Base-by-base conservation (phyloP, 2,113 vertebrate species). In the Oreochromis niloticus region DNA sequence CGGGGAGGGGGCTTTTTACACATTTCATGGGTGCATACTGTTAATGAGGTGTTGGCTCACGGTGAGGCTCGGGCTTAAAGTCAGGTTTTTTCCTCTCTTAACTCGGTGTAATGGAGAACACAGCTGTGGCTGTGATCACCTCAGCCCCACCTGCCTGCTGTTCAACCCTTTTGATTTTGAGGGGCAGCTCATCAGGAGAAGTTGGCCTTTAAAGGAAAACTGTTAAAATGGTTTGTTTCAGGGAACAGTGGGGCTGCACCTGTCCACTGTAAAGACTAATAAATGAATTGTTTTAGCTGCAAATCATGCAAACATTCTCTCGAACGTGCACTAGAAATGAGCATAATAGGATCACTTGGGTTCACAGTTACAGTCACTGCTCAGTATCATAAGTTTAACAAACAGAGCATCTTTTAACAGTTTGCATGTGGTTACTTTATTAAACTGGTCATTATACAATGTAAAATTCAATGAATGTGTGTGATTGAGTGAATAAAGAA, bases 101-200 rank as follows among this genome's bases (percentile, higher is more conserved):
- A 0, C 0, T 68, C 2, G 6, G 48, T 63, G 59, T 63, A 36
- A 63, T 0, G 16, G 11, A 71, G 59, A 0, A 63, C 16, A 63
- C 32, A 11, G 6, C 32, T 63, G 32, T 61, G 57, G 32, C 57
- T 6, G 57, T 13, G 63, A 39, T 22, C 63, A 6, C 63, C 17
- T 0, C 63, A 43, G 10, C 43, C 43, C 13, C 43, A 36, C 34
- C 63, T 68, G 19, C 61, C 34, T 5, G 19, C 61, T 39, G 34
- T 13, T 39, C 61, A 66, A 13, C 19, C 10, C 61, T 66, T 66
- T 39, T 39, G 61, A n/a, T 66, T 66, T 12, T 66, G 34, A 66
- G 17, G 32, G 61, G 32, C 59, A 63, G 2, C 32, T 34, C 14
- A 1, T 61, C 57, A 61, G 30, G 32, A 63, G 5, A 39, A 66